Percentiles rank a stretch among this genome's conserved stretches.
phyloP scores from a whole-genome alignment of 2,888 invertebrate genomes.

The Polymixis flavicincta region DNA sequence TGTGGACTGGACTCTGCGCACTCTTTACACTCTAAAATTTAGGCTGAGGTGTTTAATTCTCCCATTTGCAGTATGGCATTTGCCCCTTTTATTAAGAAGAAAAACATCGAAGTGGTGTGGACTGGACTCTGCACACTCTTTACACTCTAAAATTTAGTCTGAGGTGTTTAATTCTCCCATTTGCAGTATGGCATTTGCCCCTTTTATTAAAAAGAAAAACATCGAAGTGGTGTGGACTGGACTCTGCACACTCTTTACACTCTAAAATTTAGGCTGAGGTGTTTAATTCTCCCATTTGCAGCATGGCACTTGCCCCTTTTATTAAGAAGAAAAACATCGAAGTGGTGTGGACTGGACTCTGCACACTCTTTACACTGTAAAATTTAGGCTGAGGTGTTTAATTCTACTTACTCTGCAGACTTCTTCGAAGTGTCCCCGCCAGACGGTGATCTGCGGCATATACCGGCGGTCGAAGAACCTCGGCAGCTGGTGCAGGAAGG shows the following conservation, averaged over 20 bases:
- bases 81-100: too few relatives aligned
- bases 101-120: too few relatives aligned
- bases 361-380: neutral
- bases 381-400: too few relatives aligned
- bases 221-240: neutral
- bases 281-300: neutral
- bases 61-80: too few relatives aligned
- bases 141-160: too few relatives aligned
- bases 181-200: too few relatives aligned
- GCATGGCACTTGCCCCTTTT: neutral
- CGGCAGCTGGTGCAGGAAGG: slow-evolving; percentile 95
- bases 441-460: slow-evolving; percentile 91
- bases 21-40: too few relatives aligned
- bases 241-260: neutral
- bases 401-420: slow-evolving; percentile 90
- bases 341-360: neutral
- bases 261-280: too few relatives aligned
- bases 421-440: slow-evolving; percentile 92
- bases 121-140: too few relatives aligned
- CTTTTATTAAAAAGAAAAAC: neutral
- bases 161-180: too few relatives aligned
- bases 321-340: neutral
- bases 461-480: slow-evolving; percentile 94
- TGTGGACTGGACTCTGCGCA: too few relatives aligned
- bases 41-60: too few relatives aligned